phyloP scores from a whole-genome alignment of 2,888 invertebrate genomes.

The Rhaphigaster nebulosa region DNA sequence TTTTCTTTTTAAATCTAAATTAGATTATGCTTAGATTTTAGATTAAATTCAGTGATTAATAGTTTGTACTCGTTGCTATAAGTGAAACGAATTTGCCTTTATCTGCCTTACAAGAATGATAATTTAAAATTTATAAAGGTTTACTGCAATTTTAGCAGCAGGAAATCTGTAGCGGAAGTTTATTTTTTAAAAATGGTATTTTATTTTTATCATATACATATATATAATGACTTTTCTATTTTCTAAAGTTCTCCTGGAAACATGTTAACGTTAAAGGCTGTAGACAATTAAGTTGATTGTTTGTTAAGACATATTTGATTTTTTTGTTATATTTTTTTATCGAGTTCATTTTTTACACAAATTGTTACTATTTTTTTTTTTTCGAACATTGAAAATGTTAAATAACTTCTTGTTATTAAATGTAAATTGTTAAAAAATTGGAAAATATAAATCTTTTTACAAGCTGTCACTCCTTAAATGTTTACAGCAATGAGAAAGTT shows the following conservation, averaged over 20 bases:
- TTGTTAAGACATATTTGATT: background rate
- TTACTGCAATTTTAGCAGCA: conserved; percentile 38
- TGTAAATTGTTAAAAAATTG: too few relatives aligned
- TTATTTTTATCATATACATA: conserved; percentile 32
- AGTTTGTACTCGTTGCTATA: conserved; percentile 52
- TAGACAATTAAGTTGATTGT: conserved; percentile 39
- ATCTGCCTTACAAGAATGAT: conserved; percentile 55
- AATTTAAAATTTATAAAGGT: conserved; percentile 9
- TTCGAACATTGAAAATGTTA: background rate
- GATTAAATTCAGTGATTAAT: conserved; percentile 50
- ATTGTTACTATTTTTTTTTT: background rate
- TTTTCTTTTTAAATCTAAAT: conserved; percentile 54
- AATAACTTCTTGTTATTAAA: background rate
- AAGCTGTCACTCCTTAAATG: conserved; percentile 14
- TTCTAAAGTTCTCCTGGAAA: conserved; percentile 37
- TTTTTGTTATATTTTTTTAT: background rate
- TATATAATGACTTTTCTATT: conserved; percentile 14
- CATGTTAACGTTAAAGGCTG: conserved; percentile 29
- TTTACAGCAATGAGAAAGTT: conserved; percentile 1
- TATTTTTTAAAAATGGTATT: conserved; percentile 42
- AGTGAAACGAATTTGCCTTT: conserved; percentile 60
- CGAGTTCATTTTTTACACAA: too few relatives aligned
- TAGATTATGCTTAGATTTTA: conserved; percentile 55
- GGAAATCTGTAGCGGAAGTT: background rate
- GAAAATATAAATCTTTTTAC: background rate